Base-by-base conservation (phyloP, 2,888 invertebrate species). In the Monopis laevigella region DNA sequence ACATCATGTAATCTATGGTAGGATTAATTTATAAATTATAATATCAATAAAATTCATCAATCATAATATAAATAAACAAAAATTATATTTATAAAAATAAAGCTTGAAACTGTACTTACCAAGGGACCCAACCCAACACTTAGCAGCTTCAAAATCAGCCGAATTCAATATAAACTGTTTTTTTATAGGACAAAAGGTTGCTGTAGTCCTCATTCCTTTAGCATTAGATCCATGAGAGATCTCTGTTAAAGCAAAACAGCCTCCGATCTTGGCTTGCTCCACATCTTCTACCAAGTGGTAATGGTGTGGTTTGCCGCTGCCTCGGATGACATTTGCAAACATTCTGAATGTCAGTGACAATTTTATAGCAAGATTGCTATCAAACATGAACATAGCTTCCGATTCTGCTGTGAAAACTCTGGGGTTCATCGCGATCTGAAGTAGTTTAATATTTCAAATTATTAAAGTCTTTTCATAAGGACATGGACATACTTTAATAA, bases 171-270 rank as follows among this genome's bases (percentile, higher is more conserved):
- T 75, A 67, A 95, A 96, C 62, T 89, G 86, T 63, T 86, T 82
- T 6, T 84, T 88, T 43, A 83, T 81, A 0, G 87, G 84, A 56
- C 92, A 86, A 64, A 89, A 96, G 0, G 88, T 92, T 0, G 95
- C 96, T 0, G 87, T 88, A 0, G 95, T 95, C 52, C 89, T 83
- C 89, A 96, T 91, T 2, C 88, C 89, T 55, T 89, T 89, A 0
- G 93, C 92, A 63, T 96, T 96, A 17, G 93, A 93, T 0, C 96
- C 96, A 62, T 97, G 96, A 0, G 90, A 86, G 6, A 96, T 86
- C 69, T 97, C 96, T 0, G 96, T 96, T 32, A 96, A 64, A 1
- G 92, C 92, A 65, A 93, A 95, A 53, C 93, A 78, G 0, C 82
- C 82, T 0, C 71, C 71, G 10, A 78, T 73, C 47, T 60, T 58